Percentiles rank a stretch among this genome's conserved stretches.
Evolutionary conservation across 2,888 invertebrate genomes (phyloP).

Genomic region (Steinernema hermaphroditum): DNA sequence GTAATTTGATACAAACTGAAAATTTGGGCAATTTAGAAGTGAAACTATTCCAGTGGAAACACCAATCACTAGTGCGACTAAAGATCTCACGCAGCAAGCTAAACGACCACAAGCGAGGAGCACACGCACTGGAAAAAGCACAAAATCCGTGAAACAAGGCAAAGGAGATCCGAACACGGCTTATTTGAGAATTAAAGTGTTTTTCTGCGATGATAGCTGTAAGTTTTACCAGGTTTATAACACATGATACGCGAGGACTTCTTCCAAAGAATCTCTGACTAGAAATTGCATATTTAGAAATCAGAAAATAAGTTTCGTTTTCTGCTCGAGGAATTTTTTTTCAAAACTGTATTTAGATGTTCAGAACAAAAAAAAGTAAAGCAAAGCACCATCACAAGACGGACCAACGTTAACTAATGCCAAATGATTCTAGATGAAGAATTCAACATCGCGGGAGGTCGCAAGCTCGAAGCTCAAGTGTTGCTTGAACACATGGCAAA

Average conservation of each 20-base stretch:
- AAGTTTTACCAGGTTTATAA: neutral
- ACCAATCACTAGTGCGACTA: neutral
- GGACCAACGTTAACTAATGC: too few relatives aligned
- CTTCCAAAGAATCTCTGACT: too few relatives aligned
- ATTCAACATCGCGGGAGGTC: neutral
- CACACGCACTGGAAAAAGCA: neutral
- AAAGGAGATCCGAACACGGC: neutral
- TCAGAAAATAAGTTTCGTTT: too few relatives aligned
- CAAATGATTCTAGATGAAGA: neutral
- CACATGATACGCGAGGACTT: too few relatives aligned
- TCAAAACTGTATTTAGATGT: too few relatives aligned
- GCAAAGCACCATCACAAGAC: too few relatives aligned
- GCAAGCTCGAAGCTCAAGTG: neutral
- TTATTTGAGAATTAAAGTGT: neutral
- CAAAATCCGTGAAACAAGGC: neutral
- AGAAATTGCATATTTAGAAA: too few relatives aligned
- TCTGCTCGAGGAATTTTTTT: too few relatives aligned
- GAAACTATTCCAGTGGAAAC: neutral
- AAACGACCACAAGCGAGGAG: neutral
- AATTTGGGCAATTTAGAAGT: neutral
- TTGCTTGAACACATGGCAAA: neutral
- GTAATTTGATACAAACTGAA: neutral
- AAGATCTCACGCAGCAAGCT: neutral
- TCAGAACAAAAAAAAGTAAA: too few relatives aligned
- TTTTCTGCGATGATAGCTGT: neutral